phyloP scores from a whole-genome alignment of 2,113 vertebrate species.

The Naja naja region DNA sequence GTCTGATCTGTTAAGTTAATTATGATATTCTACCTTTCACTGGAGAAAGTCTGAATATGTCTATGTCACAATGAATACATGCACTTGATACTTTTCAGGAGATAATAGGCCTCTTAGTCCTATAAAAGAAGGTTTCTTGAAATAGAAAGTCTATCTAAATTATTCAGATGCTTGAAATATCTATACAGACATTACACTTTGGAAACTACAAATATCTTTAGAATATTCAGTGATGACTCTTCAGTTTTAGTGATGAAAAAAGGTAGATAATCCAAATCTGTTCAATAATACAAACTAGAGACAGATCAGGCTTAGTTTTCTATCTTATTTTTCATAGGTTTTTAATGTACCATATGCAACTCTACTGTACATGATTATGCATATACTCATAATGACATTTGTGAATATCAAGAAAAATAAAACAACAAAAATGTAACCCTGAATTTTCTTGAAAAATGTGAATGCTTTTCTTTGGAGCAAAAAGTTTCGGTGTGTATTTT shows the following conservation, averaged over 20 bases:
- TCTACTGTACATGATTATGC: neutral
- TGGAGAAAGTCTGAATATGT: neutral
- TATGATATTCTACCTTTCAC: neutral
- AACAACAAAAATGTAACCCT: neutral
- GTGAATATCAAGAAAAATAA: neutral
- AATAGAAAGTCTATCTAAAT: neutral
- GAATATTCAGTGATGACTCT: neutral
- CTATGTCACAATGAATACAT: neutral
- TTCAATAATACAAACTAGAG: neutral
- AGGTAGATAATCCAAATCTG: neutral
- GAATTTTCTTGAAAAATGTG: neutral
- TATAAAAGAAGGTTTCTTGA: neutral
- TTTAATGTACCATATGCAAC: neutral
- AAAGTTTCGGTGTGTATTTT: neutral
- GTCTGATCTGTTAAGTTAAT: neutral
- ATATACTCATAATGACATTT: neutral
- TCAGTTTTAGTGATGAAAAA: neutral
- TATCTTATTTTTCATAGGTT: neutral
- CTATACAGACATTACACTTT: neutral
- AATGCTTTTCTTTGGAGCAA: neutral
- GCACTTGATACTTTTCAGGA: neutral
- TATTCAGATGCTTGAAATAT: conserved; percentile 3
- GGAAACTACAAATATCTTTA: neutral
- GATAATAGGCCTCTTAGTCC: neutral
- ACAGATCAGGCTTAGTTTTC: neutral